Evolutionary conservation across 2,888 invertebrate genomes (phyloP), one percentile per base, ranked within the genome.

Genomic region (Stenurella melanura): DNA sequence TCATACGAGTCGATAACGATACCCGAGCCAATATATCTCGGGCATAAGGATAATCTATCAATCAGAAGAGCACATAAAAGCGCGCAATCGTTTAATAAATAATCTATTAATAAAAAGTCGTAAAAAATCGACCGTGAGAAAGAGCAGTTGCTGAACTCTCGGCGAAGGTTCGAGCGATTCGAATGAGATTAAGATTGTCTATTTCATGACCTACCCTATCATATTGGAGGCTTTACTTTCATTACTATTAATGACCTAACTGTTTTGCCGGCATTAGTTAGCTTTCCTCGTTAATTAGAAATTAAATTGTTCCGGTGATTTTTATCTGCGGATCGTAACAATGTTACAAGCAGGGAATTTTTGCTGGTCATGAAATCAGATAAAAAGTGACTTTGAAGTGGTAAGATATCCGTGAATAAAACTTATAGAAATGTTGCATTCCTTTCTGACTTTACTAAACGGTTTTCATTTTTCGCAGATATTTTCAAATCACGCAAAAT

Each of bases 81-180:
- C 67, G 70, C 76, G 67, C 50, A 68, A 74, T 76, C 76, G 71
- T 76, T 68, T 71, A 68, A 75, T 74, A 71, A 78, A 78, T 63
- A 74, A 78, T 78, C 73, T 76, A 78, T 74, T 74, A 74, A 72
- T 69, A 69, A 69, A 69, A 69, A 69, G 68, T 54, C 71, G 68
- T 63, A 74, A 78, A 78, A 78, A 76, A 30, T 68, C 70, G 72
- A 69, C 78, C 78, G 67, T 68, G 67, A 68, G 67, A 68, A 68
- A 68, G 50, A 68, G 50, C 50, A 68, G 56, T 68, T 68, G 67
- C 56, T 68, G 67, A 68, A 68, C 67, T 68, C 67, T 68, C 69
- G 64, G n/a, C 64, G 17, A 30, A 21, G 61, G n/a, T 61, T 61
- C n/a, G 61, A 61, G 18, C 69, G 69, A 69, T 69, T 58, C 69